Base-by-base conservation (phyloP, 2,113 vertebrate species). In the Corvus cornix region DNA sequence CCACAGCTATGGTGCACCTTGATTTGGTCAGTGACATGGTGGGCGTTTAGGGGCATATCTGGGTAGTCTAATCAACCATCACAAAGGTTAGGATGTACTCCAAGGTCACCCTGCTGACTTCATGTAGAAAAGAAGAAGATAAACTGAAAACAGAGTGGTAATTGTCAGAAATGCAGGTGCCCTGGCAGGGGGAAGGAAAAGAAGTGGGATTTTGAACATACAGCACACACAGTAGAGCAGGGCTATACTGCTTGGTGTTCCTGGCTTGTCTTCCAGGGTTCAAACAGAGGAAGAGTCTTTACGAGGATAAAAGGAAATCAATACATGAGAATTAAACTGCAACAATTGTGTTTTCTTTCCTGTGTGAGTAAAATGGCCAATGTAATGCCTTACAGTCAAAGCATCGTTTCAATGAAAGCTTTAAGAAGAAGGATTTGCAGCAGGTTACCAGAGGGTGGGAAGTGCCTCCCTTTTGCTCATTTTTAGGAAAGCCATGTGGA, bases 351-450 rank as follows among this genome's bases (percentile, higher is more conserved):
- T 31, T 80, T 70, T 80, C 46, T 88, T 68, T 89, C 44, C 31
- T 49, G 5, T 49, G 16, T 20, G 49, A 49, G n/a, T 52, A 80
- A 85, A 85, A 73, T 11, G 28, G 30, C 14, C 67, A 79, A 10
- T 16, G 8, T 15, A 58, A 48, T 4, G 6, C 23, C 33, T 44
- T 31, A 17, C 31, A 31, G 17, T n/a, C 49, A 58, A 86, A 86
- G 10, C 20, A 44, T 0, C 18, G 43, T 39, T 70, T 35, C 60
- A 84, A 49, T 7, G 23, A 43, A 51, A 15, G 11, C 0, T 0
- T 82, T 68, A 68, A 49, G 33, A 73, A 30, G 76, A 74, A 46
- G 41, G 19, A 73, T 60, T 64, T 1, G 1, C 60, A 89, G 48
- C 11, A 39, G 27, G 24, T 37, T 79, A 11, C 12, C 28, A 44